Evolutionary conservation across 2,797 vertebrate genomes (phyloP).

Genomic region (Aphelocoma californica): DNA sequence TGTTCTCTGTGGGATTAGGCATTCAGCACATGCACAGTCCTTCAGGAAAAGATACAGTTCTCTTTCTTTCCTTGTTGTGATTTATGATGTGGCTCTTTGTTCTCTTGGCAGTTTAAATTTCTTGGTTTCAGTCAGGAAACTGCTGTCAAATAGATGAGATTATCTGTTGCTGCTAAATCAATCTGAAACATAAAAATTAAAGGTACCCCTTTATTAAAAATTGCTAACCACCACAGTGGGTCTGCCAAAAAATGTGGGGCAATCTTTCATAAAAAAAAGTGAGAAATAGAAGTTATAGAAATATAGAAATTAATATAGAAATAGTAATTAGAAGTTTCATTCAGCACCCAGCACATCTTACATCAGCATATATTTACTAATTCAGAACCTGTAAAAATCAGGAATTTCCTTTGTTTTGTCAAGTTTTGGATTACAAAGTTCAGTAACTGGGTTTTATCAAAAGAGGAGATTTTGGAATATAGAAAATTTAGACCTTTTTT

Average conservation of each 20-base stretch:
- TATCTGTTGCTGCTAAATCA: neutral
- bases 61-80: neutral
- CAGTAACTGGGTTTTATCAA: neutral
- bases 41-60: neutral
- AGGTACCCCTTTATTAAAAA: neutral
- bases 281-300: neutral
- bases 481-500: neutral
- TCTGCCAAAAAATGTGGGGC: neutral
- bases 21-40: neutral
- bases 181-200: neutral
- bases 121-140: neutral
- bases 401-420: neutral
- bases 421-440: neutral
- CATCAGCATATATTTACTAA: neutral
- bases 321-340: neutral
- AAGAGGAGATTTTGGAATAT: neutral
- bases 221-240: neutral
- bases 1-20: neutral
- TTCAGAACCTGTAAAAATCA: neutral
- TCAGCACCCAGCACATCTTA: neutral
- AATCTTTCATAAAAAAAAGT: constrained; percentile 10
- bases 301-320: too few relatives aligned
- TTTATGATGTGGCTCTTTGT: neutral
- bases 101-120: neutral
- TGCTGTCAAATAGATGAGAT: neutral